Evolutionary conservation across 30 jellyfish, hydroid and myxozoan genomes (phyloP), one percentile per base, ranked within the genome.

Genomic region (Hydractinia echinata): DNA sequence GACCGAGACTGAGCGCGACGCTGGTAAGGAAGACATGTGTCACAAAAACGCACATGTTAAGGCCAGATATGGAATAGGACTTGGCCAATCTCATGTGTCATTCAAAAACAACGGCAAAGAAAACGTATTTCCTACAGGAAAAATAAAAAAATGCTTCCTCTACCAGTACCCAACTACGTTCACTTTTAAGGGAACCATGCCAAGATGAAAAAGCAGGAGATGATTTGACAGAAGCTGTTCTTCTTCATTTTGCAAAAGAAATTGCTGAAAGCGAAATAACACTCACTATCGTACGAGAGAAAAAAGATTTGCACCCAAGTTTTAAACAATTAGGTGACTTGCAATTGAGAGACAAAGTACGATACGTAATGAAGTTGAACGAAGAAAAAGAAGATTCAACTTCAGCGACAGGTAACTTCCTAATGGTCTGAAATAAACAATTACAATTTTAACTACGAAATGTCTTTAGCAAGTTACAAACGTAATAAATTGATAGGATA

Each of bases 1-100:
- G 74, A 64, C 74, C 74, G 51, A 6, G 18, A 64, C 10, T 4
- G 9, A 64, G 39, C 74, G 74, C 74, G 4, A 64, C 74, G 7
- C 1, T 64, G 39, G 74, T 64, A 64, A 44, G 18, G 2, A 64
- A 64, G 6, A 64, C 16, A 64, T 64, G 74, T 13, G 74, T 64
- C 16, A 64, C 74, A 13, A 64, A 64, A 13, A 64, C 74, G 0
- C 18, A 64, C 16, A 64, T n/a, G 10, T 44, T n/a, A 6, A 64
- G 74, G 39, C 74, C 6, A 6, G 74, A 64, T 6, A 64, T 64
- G 74, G 44, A 30, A 30, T 2, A 30, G 44, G 74, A 64, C 39
- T 51, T 64, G 74, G 74, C 74, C 0, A 64, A 64, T 13, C 74
- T 64, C 10, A 64, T 64, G 74, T 3, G 74, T 51, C 74, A 64